A percentile compares a stretch with the other conserved stretches of the same genome.
phyloP scores from a whole-genome alignment of 30 jellyfish, hydroid and myxozoan genomes.

The Aurelia coerulea region DNA sequence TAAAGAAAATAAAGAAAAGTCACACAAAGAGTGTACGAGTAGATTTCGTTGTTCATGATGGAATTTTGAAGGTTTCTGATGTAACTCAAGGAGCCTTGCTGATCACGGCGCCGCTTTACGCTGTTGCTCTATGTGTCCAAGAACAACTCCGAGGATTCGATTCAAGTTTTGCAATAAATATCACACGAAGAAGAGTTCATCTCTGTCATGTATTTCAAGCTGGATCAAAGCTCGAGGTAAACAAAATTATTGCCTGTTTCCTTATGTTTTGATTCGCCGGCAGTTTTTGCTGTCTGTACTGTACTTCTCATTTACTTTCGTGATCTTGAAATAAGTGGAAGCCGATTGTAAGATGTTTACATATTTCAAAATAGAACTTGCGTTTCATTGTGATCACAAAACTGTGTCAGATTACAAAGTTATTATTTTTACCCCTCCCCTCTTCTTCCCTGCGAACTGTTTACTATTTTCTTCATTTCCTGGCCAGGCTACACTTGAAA shows the following conservation, averaged over 20 bases:
- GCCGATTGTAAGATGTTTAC: no score
- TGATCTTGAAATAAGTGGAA: no score
- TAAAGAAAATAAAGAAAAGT: slow-evolving; percentile 90
- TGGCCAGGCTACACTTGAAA: no score
- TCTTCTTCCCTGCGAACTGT: no score
- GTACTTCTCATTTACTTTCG: not conserved
- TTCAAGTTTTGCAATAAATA: slow-evolving; percentile 93
- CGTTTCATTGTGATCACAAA: no score
- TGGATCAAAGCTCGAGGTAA: slow-evolving; percentile 94
- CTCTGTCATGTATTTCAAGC: slow-evolving; percentile 99
- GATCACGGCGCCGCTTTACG: slow-evolving; percentile 98
- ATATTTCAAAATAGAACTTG: no score
- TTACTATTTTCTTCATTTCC: no score
- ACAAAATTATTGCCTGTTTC: not conserved
- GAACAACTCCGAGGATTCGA: slow-evolving; percentile 98
- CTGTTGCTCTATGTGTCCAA: slow-evolving; percentile 96
- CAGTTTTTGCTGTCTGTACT: not conserved
- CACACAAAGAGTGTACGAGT: slow-evolving; percentile 91
- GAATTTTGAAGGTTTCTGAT: slow-evolving; percentile 85
- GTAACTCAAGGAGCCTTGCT: slow-evolving; percentile 96
- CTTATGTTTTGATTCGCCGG: no score
- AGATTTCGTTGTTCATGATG: slow-evolving; percentile 89
- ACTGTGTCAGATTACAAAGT: no score
- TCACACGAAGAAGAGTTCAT: slow-evolving; percentile 91
- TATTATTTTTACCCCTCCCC: no score